Evolutionary conservation across 2,797 vertebrate species (phyloP), one percentile per base, ranked within the genome.

Genomic region (Leucoraja ocellata): DNA sequence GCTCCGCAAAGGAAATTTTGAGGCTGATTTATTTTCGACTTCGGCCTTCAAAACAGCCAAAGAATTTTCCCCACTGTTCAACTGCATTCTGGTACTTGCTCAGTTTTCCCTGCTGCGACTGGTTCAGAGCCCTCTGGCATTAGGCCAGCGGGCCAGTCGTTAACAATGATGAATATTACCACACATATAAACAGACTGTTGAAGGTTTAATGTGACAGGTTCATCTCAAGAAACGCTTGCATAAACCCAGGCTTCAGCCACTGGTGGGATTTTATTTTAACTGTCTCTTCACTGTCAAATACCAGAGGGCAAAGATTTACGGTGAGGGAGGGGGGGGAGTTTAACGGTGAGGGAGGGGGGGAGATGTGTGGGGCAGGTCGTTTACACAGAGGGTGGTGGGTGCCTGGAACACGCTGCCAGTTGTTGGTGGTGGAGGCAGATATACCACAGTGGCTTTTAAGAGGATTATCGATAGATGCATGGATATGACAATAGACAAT

Each of bases 391-490:
- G 46, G 46, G 46, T 3, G 46, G 46, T 46, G 46, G 46, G 46
- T 46, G 46, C 46, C 46, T 46, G 46, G 46, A 46, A 46, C 46
- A 4, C 46, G 2, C 46, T 73, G 88, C 92, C 84, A 93, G 88
- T 93, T n/a, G 2, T n/a, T 80, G 93, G 63, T 77, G 86, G 58
- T 86, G 93, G 91, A 93, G 90, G 9, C 25, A 46, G 46, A 46
- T 46, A 46, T 46, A 46, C 46, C 2, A 46, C 46, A 46, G 46
- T 46, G 46, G 46, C 46, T 46, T 46, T 46, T 46, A 46, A 4
- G 46, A 46, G 2, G 46, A 2, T 46, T 46, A 46, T 46, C 46
- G 46, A 46, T 46, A 46, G 46, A 4, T 2, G 2, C 46, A 46
- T 46, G 46, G 46, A 46, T 46, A 32, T 32, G 32, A 32, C 32